A percentile compares a stretch with the other conserved stretches of the same genome.
Evolutionary conservation across 23 tunicate genomes (phyloP).

Genomic region (Ciona savignyi): DNA sequence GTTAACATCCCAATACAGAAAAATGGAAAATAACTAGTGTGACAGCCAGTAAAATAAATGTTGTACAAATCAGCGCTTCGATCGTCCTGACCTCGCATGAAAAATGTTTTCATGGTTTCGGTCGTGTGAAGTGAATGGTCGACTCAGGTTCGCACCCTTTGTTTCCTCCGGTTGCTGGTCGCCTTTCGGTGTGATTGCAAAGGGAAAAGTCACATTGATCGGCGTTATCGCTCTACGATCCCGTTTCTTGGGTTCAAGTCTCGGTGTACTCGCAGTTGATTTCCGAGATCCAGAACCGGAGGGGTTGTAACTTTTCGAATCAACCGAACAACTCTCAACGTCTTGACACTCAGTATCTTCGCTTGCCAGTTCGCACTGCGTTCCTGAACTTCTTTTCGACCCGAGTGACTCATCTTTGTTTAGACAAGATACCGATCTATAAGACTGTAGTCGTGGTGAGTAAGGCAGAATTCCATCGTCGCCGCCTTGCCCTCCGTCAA

Average conservation of each 20-base stretch:
- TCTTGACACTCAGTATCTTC: neutral
- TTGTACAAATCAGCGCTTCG: neutral
- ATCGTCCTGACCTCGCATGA: neutral
- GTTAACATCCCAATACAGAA: no score
- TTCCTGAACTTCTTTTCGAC: neutral
- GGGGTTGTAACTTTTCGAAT: neutral
- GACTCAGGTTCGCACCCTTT: neutral
- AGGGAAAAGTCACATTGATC: constrained; percentile 35
- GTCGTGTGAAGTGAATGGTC: neutral
- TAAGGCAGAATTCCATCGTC: constrained; percentile 28
- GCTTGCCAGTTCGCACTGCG: constrained; percentile 12
- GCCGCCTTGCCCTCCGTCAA: constrained; percentile 43
- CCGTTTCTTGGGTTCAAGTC: neutral
- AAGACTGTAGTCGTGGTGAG: constrained; percentile 5
- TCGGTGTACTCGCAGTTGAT: neutral
- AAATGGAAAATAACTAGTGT: no score
- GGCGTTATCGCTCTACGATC: constrained; percentile 5
- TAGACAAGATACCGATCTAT: neutral
- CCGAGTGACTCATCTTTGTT: neutral
- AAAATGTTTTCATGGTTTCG: neutral
- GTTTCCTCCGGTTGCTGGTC: neutral
- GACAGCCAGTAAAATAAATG: no score
- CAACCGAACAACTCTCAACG: neutral
- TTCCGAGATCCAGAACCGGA: neutral
- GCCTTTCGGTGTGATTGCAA: constrained; percentile 15